Evolutionary conservation across 2,113 vertebrate genomes (phyloP), one percentile per base, ranked within the genome.

Genomic region (Alectura lathami): DNA sequence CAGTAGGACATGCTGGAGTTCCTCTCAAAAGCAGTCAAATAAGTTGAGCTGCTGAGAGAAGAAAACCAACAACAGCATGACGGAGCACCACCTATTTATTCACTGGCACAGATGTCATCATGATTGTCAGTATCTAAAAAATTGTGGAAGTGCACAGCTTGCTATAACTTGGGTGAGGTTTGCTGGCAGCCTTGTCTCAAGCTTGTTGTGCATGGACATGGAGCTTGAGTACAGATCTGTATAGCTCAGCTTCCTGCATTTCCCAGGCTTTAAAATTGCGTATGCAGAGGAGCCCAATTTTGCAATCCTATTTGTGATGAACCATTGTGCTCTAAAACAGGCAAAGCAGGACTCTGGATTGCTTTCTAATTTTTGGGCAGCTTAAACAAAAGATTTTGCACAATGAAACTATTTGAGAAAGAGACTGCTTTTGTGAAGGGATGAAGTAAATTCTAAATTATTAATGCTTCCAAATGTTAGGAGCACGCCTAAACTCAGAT

Each of bases 1-100:
- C 68, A 69, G 84, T 95, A 98, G 96, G 97, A 97, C 96, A 94
- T 13, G 86, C 53, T 83, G 91, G 96, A 95, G 96, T 57, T 97
- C 92, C 91, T 96, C 53, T 92, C 66, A 97, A 89, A 89, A 45
- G 69, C 88, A 92, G 92, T 76, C 51, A 94, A 91, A 83, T 40
- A 81, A 93, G 84, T 9, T n/a, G 91, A 93, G 88, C 89, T 85
- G 76, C 82, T 45, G 91, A 6, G 68, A 70, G 63, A 60, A 81
- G 81, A 38, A 40, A 67, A 60, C 69, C 27, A 91, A n/a, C 53
- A 62, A 2, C 86, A 85, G 45, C 0, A 1, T 60, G 86, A 57
- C 40, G 53, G 45, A 93, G 73, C 47, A 10, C 83, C 3, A 5
- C 0, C 0, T 48, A 21, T 29, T 53, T 48, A 20, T 27, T 53